Percentiles rank a stretch among this genome's conserved stretches.
Evolutionary conservation across 37 sponge, comb jelly and placozoan species (phyloP).

Genomic region (Chondrilla cf. caribensis): DNA sequence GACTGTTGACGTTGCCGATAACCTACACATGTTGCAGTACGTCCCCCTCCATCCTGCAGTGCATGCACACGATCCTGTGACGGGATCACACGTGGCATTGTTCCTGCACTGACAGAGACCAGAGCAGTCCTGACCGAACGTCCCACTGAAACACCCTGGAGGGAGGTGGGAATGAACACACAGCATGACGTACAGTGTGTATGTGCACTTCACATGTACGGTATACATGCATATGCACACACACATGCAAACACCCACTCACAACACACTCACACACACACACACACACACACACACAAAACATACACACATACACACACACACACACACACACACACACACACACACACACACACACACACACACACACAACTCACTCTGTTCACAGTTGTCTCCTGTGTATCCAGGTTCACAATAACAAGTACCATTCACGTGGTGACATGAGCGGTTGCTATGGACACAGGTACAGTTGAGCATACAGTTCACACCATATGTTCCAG

Average conservation of each 20-base stretch:
- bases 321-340: background rate
- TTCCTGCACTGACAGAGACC: conserved; percentile 25
- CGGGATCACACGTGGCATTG: conserved; percentile 20
- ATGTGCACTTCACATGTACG: background rate
- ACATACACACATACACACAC: too few relatives aligned
- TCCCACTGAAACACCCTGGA: conserved; percentile 44
- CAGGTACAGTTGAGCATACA: conserved; percentile 35
- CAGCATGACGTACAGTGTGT: background rate
- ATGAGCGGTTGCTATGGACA: conserved; percentile 30
- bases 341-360: background rate
- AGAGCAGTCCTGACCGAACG: conserved; percentile 18
- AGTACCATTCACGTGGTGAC: conserved; percentile 41
- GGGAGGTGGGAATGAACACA: background rate
- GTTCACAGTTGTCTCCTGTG: conserved; percentile 39
- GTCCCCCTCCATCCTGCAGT: conserved; percentile 17
- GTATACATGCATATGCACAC: background rate
- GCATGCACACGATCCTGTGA: conserved; percentile 26
- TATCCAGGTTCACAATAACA: conserved; percentile 46
- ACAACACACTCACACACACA: too few relatives aligned
- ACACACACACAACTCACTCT: conserved; percentile 22
- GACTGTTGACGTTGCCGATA: too few relatives aligned
- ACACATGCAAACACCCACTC: background rate
- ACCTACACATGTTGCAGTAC: too few relatives aligned
- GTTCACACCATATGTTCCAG: conserved; percentile 40
- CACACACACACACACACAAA: too few relatives aligned